Conservation (phyloP, 2,113 vertebrate species). For the Xyliphius kryptos region DNA sequence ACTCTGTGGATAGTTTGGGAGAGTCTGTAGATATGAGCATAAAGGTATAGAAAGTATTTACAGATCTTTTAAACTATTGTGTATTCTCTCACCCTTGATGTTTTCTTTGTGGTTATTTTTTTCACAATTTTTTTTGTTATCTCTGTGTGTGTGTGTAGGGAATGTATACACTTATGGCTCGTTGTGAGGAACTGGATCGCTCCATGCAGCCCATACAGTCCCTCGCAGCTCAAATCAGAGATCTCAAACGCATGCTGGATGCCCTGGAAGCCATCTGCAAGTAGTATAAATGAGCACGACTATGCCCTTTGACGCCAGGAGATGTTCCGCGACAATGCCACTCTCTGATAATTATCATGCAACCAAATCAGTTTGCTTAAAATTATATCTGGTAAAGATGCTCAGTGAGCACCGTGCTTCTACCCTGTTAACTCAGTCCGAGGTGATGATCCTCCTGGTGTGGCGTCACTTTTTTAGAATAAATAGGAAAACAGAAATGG, state of each 20-base stretch:
- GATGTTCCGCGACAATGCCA: slow-evolving; percentile 7
- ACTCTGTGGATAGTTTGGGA: slow-evolving; percentile 91
- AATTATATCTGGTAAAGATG: slow-evolving; percentile 20
- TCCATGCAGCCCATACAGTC: slow-evolving; percentile 91
- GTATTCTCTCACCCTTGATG: too few relatives aligned
- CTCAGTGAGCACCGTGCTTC: slow-evolving; percentile 25
- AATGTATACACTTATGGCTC: slow-evolving; percentile 95
- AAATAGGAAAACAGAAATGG: too few relatives aligned
- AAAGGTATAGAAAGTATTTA: too few relatives aligned
- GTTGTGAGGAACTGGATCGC: slow-evolving; percentile 92
- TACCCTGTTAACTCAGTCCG: background rate
- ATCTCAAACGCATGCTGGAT: slow-evolving; percentile 89
- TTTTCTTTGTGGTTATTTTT: too few relatives aligned
- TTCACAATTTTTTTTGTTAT: too few relatives aligned
- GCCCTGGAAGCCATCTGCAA: slow-evolving; percentile 89
- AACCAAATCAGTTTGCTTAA: slow-evolving; percentile 32
- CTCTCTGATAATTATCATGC: slow-evolving; percentile 33
- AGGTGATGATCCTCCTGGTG: slow-evolving; percentile 14
- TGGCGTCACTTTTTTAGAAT: slow-evolving; percentile 14
- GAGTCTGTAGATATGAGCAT: slow-evolving; percentile 97
- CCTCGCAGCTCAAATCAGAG: slow-evolving; percentile 83
- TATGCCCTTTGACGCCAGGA: slow-evolving; percentile 3
- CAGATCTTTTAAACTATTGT: too few relatives aligned
- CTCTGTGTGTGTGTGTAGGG: slow-evolving; percentile 59
- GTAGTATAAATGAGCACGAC: slow-evolving; percentile 44